Evolutionary conservation across 1,140 invertebrate genomes (phyloP).

Genomic region (Drosophila ficusphila): DNA sequence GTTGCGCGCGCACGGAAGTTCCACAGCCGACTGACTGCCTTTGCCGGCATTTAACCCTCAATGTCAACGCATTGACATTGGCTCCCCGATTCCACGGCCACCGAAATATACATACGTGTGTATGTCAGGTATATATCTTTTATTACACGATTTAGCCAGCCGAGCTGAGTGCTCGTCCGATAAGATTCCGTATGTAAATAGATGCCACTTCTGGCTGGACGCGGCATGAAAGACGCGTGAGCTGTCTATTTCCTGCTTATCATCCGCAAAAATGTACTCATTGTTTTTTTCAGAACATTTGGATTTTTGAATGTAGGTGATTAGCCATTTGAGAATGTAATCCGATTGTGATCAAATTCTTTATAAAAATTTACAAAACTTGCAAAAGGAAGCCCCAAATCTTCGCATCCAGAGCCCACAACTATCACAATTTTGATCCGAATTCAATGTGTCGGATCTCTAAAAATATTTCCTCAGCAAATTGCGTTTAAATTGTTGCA

Average conservation of each 20-base stretch:
- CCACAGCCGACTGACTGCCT: conserved; percentile 43
- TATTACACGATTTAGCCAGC: conserved; percentile 37
- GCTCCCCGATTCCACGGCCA: conserved; percentile 11
- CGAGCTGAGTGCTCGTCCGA: conserved; percentile 25
- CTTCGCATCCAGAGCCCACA: too few species aligned
- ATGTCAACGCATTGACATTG: conserved; percentile 66
- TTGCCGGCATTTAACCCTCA: conserved; percentile 58
- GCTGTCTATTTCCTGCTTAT: conserved; percentile 5
- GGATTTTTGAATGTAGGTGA: too few species aligned
- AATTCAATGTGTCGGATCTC: too few species aligned
- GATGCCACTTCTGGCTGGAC: conserved; percentile 3
- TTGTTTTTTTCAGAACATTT: too few species aligned
- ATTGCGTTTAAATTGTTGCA: too few species aligned
- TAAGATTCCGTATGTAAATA: conserved; percentile 61
- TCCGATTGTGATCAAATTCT: too few species aligned
- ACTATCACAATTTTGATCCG: too few species aligned
- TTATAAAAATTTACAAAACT: too few species aligned
- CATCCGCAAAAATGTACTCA: neutral
- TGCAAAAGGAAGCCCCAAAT: too few species aligned
- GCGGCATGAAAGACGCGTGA: conserved; percentile 6
- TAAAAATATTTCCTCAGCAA: too few species aligned
- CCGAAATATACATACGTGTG: neutral
- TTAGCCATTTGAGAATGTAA: too few species aligned
- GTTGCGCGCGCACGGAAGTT: conserved; percentile 69
- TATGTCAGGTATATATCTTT: conserved; percentile 20